Evolutionary conservation across 2,888 invertebrate genomes (phyloP).

Genomic region (Macroteleia sp.): DNA sequence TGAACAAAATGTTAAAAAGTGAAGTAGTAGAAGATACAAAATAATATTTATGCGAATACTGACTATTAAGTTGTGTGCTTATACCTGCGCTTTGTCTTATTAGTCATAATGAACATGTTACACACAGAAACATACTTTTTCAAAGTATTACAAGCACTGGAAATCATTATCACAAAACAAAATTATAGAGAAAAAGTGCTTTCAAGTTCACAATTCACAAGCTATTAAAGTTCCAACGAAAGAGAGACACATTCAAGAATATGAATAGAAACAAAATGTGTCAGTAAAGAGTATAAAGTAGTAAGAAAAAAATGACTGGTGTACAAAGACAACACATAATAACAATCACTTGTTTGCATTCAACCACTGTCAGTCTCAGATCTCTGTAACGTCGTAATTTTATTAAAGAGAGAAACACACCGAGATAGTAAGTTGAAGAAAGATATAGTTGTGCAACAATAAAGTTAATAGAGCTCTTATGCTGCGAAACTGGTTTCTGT

Average conservation of each 20-base stretch:
- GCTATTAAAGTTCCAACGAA: slow-evolving; percentile 36
- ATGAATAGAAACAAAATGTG: slow-evolving; percentile 26
- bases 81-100: background rate
- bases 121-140: slow-evolving; percentile 24
- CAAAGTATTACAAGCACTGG: slow-evolving; percentile 30
- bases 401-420: slow-evolving; percentile 40
- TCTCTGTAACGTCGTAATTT: slow-evolving; percentile 35
- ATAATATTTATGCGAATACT: background rate
- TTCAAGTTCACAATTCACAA: slow-evolving; percentile 39
- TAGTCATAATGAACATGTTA: slow-evolving; percentile 7
- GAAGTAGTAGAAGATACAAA: background rate
- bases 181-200: slow-evolving; percentile 10
- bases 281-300: slow-evolving; percentile 13
- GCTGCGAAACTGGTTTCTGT: slow-evolving; percentile 30
- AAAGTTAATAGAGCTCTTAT: slow-evolving; percentile 20
- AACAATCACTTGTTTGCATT: slow-evolving; percentile 42
- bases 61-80: background rate
- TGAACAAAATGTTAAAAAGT: background rate
- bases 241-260: slow-evolving; percentile 36
- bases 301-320: slow-evolving; percentile 20
- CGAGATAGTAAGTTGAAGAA: slow-evolving; percentile 43
- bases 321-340: slow-evolving; percentile 29
- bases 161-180: slow-evolving; percentile 27
- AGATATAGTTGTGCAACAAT: slow-evolving; percentile 52
- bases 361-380: slow-evolving; percentile 10